phyloP scores from a whole-genome alignment of 1,140 invertebrate species.

The Palaemon carinicauda region DNA sequence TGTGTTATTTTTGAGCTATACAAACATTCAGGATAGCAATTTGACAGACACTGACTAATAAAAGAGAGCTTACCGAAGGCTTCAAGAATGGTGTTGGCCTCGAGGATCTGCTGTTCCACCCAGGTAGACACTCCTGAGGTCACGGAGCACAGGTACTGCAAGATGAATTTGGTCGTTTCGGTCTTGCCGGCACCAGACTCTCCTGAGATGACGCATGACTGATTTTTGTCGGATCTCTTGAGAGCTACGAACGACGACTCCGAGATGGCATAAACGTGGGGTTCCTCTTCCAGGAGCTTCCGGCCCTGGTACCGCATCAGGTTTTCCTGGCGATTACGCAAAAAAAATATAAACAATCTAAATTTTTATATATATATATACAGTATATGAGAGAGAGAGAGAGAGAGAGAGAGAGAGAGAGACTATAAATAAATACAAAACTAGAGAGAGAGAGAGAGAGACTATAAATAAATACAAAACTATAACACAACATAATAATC shows the following conservation, averaged over 20 bases:
- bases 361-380: background rate
- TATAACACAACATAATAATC: too few relatives aligned
- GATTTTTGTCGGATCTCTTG: conserved; percentile 66
- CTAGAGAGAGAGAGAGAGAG: too few relatives aligned
- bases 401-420: too few relatives aligned
- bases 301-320: conserved; percentile 82
- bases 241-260: conserved; percentile 83
- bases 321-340: conserved; percentile 72
- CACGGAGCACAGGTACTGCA: conserved; percentile 93
- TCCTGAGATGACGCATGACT: conserved; percentile 96
- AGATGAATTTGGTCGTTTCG: conserved; percentile 93
- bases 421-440: too few relatives aligned
- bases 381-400: too few relatives aligned
- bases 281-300: conserved; percentile 82
- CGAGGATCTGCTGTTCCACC: conserved; percentile 93
- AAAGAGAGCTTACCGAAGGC: conserved; percentile 86
- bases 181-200: conserved; percentile 98
- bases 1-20: too few relatives aligned
- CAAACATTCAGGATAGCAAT: too few relatives aligned
- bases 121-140: conserved; percentile 89
- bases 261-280: conserved; percentile 89
- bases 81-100: conserved; percentile 92
- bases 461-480: too few relatives aligned
- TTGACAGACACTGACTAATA: too few relatives aligned
- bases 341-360: background rate